These are phyloP conservation scores for Florisuga fusca DNA, from an alignment of 2,797 vertebrate species.

Conservation along the genomic window DNA sequence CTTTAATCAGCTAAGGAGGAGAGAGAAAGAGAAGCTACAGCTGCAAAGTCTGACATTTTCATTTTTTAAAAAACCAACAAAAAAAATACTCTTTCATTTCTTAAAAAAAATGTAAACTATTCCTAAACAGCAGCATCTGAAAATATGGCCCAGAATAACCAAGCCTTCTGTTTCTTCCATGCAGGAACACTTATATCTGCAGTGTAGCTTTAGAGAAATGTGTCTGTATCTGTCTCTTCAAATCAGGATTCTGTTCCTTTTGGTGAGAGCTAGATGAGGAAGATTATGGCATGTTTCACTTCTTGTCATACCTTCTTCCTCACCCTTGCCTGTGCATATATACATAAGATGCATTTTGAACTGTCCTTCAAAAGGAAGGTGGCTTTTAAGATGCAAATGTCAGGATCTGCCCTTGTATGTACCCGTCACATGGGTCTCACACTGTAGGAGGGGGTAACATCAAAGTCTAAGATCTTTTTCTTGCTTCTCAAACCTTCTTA, in stretches of 20 bases:
- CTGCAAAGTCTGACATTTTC: not conserved
- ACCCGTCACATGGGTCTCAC: accelerated
- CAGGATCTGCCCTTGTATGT: not conserved
- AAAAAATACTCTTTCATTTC: not conserved
- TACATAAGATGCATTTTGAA: not conserved
- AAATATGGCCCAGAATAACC: not conserved
- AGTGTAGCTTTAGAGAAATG: not conserved
- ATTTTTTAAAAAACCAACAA: not conserved
- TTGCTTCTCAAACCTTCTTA: not conserved
- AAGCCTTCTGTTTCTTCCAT: not conserved
- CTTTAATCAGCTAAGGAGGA: not conserved
- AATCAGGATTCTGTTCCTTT: not conserved
- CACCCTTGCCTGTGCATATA: not conserved
- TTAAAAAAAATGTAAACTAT: not conserved
- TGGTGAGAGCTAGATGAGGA: not conserved
- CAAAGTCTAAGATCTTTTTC: not conserved
- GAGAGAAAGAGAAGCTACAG: not conserved
- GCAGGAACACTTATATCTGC: not conserved
- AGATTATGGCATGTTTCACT: not conserved
- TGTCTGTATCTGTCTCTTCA: not conserved
- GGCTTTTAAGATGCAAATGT: not conserved
- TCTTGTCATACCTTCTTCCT: not conserved
- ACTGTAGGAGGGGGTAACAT: accelerated
- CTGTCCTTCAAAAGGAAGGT: not conserved
- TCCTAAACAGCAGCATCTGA: not conserved